Percentiles rank a stretch among this genome's conserved stretches.
Conservation (phyloP, 2,797 vertebrate species). For the Hafferia zeledoni region DNA sequence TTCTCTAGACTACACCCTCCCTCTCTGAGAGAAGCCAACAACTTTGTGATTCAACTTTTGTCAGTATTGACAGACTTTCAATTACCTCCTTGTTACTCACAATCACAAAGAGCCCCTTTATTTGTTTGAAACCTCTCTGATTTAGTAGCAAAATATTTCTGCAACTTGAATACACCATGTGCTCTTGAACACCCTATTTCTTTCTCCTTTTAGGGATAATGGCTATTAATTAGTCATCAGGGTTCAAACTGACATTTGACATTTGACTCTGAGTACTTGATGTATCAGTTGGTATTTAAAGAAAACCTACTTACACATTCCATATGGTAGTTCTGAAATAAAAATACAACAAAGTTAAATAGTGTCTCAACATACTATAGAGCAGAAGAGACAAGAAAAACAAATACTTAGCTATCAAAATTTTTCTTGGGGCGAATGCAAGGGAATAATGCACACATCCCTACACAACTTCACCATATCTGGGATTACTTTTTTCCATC, state of each 20-base stretch:
- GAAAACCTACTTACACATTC: background rate
- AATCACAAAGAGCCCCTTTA: background rate
- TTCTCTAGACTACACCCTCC: background rate
- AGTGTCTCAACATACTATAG: background rate
- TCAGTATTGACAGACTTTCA: background rate
- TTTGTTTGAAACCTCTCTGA: background rate
- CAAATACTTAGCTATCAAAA: background rate
- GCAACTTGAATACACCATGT: background rate
- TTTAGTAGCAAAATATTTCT: background rate
- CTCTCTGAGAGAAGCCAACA: background rate
- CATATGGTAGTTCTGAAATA: background rate
- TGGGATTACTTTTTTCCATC: background rate
- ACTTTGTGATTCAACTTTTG: background rate
- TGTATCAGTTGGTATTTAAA: background rate
- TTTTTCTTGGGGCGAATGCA: background rate
- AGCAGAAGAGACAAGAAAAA: background rate
- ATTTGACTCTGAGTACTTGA: background rate
- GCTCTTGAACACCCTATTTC: background rate
- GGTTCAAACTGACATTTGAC: background rate
- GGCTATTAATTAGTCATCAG: background rate
- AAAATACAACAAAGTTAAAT: background rate
- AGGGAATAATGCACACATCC: background rate
- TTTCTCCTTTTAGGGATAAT: background rate
- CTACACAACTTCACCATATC: background rate
- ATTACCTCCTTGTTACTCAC: background rate